Percentiles rank a stretch among this genome's conserved stretches.
These are phyloP conservation scores for Rhinella marina DNA, from an alignment of 2,797 vertebrate genomes.

Conservation along the genomic window DNA sequence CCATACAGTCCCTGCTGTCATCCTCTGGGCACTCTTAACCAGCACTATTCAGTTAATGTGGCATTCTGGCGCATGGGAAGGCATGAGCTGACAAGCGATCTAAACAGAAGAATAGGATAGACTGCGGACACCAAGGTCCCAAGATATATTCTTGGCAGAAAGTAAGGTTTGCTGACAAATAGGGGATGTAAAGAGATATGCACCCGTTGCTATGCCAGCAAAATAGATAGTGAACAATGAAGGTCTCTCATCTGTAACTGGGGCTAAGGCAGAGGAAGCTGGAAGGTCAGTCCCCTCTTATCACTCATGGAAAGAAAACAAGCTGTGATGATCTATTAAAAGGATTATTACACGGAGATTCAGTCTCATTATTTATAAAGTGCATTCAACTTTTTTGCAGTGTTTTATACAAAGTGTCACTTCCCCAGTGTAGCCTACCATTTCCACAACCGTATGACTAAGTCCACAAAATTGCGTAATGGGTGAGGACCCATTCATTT, in stretches of 20 bases:
- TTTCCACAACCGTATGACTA: too few species aligned
- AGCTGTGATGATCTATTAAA: conserved; percentile 23
- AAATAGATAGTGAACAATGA: conserved; percentile 31
- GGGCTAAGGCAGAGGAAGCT: conserved; percentile 43
- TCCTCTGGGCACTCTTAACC: background rate
- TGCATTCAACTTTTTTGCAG: background rate
- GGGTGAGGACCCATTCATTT: too few species aligned
- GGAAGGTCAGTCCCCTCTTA: conserved; percentile 48
- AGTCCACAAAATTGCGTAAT: too few species aligned
- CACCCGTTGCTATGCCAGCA: conserved; percentile 23
- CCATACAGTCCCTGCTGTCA: background rate
- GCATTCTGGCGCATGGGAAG: background rate
- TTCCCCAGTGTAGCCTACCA: background rate
- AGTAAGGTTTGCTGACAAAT: conserved; percentile 8
- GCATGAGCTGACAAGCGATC: background rate
- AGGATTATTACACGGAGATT: background rate
- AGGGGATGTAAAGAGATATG: conserved; percentile 47
- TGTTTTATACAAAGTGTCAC: background rate
- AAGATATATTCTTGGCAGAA: conserved; percentile 27
- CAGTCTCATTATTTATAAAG: background rate
- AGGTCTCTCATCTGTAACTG: conserved; percentile 44
- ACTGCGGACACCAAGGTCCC: background rate
- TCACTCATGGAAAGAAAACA: conserved; percentile 52
- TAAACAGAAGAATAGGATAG: conserved; percentile 5
- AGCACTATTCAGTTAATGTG: background rate